A percentile compares a stretch with the other conserved stretches of the same genome.
Evolutionary conservation across 2,113 vertebrate species (phyloP).

Genomic region (Rhea pennata): DNA sequence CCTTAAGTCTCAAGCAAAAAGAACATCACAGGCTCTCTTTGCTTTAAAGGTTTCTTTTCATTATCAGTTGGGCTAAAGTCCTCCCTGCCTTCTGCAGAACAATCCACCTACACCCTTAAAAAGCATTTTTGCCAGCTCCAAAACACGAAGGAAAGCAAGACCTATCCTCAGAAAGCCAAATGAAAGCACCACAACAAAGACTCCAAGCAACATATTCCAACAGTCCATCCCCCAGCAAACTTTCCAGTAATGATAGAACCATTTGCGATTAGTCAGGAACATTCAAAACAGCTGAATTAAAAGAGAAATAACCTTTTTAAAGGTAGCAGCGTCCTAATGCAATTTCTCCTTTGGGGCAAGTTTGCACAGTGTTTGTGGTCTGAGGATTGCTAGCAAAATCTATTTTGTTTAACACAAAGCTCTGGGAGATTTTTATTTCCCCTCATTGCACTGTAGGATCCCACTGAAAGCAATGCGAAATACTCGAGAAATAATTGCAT

Average conservation of each 20-base stretch:
- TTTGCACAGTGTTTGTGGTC: not conserved
- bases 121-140: not conserved
- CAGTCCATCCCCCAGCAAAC: not conserved
- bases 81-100: not conserved
- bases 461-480: not conserved
- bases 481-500: not conserved
- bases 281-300: not conserved
- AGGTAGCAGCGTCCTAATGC: not conserved
- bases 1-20: not conserved
- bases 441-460: not conserved
- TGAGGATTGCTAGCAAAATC: not conserved
- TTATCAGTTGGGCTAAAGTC: not conserved
- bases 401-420: not conserved
- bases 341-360: not conserved
- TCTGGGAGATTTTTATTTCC: not conserved
- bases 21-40: not conserved
- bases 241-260: not conserved
- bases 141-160: not conserved
- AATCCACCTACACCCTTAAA: not conserved
- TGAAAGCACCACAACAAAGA: rapidly evolving
- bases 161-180: not conserved
- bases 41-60: not conserved
- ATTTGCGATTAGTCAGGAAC: not conserved
- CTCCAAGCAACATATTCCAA: not conserved
- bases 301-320: not conserved